Evolutionary conservation across 2,797 vertebrate genomes (phyloP).

Genomic region (Aythya fuligula): DNA sequence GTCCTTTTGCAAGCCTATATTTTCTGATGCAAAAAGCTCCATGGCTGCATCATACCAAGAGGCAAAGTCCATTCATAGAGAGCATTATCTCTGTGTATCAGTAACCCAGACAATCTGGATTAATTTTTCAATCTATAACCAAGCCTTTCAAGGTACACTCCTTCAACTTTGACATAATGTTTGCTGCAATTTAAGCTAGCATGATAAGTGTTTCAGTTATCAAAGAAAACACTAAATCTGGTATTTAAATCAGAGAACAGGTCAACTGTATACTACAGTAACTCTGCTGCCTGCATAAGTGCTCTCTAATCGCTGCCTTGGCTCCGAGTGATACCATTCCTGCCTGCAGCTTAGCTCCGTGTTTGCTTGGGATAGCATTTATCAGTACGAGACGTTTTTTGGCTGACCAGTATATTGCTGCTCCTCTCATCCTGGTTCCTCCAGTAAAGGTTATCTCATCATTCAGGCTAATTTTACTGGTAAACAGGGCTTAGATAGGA

Average conservation of each 20-base stretch:
- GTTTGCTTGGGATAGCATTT: background rate
- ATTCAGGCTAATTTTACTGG: background rate
- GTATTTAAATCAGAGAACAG: conserved; percentile 47
- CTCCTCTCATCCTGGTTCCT: background rate
- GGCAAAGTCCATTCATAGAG: conserved; percentile 30
- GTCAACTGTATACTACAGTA: background rate
- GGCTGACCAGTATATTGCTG: background rate
- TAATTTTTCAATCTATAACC: conserved; percentile 54
- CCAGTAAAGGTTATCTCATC: background rate
- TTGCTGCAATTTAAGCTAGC: conserved; percentile 20
- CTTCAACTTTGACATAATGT: background rate
- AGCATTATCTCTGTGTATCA: conserved; percentile 20
- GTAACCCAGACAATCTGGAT: conserved; percentile 49
- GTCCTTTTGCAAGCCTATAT: background rate
- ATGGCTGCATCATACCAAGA: background rate
- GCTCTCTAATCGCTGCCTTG: background rate
- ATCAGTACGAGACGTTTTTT: background rate
- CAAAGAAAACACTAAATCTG: conserved; percentile 38
- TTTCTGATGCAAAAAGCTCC: background rate
- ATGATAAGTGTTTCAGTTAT: conserved; percentile 19
- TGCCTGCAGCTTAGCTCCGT: background rate
- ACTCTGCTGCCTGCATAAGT: background rate
- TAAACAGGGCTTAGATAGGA: background rate
- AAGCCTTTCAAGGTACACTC: conserved; percentile 50
- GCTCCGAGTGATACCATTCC: background rate